These are phyloP conservation scores for Cynopterus brachyotis DNA, from an alignment of 2,113 vertebrate genomes.

Conservation along the genomic window DNA sequence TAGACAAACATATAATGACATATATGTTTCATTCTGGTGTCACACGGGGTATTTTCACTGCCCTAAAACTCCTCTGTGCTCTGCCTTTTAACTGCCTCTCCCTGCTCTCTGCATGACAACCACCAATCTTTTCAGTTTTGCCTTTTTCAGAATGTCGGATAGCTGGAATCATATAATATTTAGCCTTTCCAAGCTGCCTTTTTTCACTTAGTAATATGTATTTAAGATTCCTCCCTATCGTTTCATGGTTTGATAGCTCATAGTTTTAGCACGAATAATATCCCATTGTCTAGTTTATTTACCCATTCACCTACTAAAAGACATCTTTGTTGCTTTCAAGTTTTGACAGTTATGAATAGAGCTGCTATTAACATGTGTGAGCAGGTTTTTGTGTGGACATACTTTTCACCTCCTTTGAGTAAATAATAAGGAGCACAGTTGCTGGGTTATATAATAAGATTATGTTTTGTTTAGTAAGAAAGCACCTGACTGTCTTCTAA, in stretches of 20 bases:
- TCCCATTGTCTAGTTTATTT: background rate
- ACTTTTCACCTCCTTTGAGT: background rate
- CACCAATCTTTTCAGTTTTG: background rate
- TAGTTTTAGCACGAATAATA: background rate
- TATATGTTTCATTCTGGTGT: background rate
- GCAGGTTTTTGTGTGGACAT: background rate
- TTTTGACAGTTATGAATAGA: background rate
- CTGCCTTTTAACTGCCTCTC: background rate
- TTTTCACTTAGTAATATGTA: background rate
- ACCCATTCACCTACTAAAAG: background rate
- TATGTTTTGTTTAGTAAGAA: background rate
- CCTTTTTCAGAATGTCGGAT: background rate
- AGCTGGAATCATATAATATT: background rate
- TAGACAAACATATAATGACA: background rate
- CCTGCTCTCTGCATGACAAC: background rate
- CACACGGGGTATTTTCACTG: background rate
- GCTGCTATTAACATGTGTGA: background rate
- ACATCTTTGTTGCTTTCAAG: background rate
- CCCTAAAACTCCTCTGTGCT: background rate
- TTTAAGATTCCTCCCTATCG: background rate
- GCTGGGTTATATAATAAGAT: background rate
- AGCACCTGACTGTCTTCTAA: background rate
- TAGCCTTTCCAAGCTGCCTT: background rate
- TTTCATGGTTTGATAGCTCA: background rate
- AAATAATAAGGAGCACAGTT: background rate